Base-by-base conservation (phyloP, 2,797 vertebrate genomes). In the Zenarchopterus dispar region DNA sequence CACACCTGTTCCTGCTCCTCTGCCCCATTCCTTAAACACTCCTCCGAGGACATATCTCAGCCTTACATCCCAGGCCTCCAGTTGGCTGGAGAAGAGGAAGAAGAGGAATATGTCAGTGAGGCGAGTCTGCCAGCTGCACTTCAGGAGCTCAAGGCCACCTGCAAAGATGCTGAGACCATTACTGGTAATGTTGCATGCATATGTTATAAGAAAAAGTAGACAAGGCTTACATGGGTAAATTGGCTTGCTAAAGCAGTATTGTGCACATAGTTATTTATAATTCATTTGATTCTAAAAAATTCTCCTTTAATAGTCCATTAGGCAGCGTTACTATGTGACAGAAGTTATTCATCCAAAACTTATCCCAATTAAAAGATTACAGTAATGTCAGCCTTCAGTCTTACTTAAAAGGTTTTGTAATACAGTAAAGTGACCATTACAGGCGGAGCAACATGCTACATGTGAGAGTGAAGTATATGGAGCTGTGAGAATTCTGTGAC, bases 101-200 rank as follows among this genome's bases (percentile, higher is more conserved):
- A 94, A 81, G 86, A 85, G 78, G 95, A 95, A 84, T 97, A 97
- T 90, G 94, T 97, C 77, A 95, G 94, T n/a, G 94, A 97, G 74
- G 93, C 90, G 58, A 88, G 92, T 85, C 91, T 79, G 39, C 82
- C 90, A 54, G 70, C 91, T 72, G 89, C 92, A 77, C 89, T 81
- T 43, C 82, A 92, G 86, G 81, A 86, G 80, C 88, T 64, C 82
- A 80, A 88, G 58, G 87, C 87, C 75, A 84, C 81, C 86, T 94
- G 89, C 93, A 95, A 93, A 89, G 97, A 99, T 97, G 97, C 96
- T 81, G 95, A 95, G 93, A 99, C 97, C 91, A 97, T 99, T 91
- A 99, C 97, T 50, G 97, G 97, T 99, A 90, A 90, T 73, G 52
- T 67, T 72, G 33, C 55, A 62, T 62, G 44, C 60, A 63, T 43